Conservation (phyloP, 2,113 vertebrate genomes). For the Erythrolamprus reginae region DNA sequence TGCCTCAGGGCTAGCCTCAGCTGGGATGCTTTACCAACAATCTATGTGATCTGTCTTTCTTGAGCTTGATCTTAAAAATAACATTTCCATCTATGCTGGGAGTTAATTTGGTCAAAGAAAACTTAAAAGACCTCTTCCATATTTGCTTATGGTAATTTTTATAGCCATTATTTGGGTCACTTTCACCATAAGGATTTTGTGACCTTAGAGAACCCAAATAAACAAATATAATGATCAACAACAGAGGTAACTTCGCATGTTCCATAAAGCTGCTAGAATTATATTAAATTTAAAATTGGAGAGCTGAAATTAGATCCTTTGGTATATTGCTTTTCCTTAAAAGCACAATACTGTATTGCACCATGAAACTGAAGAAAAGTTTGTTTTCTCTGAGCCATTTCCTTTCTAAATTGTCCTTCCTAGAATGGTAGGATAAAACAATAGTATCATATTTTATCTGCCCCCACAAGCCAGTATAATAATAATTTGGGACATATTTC, state of each 20-base stretch:
- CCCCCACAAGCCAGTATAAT: not conserved
- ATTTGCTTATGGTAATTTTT: not conserved
- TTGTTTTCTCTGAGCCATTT: not conserved
- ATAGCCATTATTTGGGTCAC: not conserved
- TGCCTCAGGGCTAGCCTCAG: not conserved
- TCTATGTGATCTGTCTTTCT: not conserved
- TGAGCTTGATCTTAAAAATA: slow-evolving; percentile 1
- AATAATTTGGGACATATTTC: not conserved
- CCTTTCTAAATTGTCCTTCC: not conserved
- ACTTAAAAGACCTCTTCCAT: not conserved
- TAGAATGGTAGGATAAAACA: not conserved
- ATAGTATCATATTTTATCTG: not conserved
- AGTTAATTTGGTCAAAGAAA: not conserved
- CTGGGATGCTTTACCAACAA: not conserved
- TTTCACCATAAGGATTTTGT: not conserved
- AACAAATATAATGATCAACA: not conserved
- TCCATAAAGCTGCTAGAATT: not conserved
- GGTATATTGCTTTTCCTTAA: not conserved
- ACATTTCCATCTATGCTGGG: not conserved
- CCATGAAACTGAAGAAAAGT: not conserved
- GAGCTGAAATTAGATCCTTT: not conserved
- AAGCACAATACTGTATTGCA: not conserved
- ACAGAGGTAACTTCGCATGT: not conserved
- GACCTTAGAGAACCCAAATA: not conserved
- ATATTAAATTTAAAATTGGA: not conserved